These are phyloP conservation scores for Cacoxenus indagator DNA, from an alignment of 2,888 invertebrate species.

Conservation along the genomic window DNA sequence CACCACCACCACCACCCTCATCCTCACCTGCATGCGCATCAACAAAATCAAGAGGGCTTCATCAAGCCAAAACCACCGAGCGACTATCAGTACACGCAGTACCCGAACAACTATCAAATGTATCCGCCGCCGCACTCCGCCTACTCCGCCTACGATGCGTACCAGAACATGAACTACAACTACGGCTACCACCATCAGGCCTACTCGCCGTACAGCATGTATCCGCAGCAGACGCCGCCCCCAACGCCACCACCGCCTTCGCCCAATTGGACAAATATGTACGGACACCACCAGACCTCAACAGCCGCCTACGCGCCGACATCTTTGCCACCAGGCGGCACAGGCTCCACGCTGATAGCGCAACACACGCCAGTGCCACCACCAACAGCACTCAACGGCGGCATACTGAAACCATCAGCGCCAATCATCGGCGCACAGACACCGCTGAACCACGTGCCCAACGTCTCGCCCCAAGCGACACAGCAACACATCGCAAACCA, in stretches of 20 bases:
- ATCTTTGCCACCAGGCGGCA: conserved; percentile 48
- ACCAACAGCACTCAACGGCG: conserved; percentile 35
- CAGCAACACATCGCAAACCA: conserved; percentile 48
- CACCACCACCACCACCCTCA: conserved; percentile 40
- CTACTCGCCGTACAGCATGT: conserved; percentile 70
- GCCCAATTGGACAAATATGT: conserved; percentile 77
- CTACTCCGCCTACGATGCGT: conserved; percentile 70
- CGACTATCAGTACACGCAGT: conserved; percentile 70
- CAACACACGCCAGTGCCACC: conserved; percentile 48
- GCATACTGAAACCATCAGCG: conserved; percentile 33
- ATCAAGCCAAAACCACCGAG: conserved; percentile 70
- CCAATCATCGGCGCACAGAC: conserved; percentile 22
- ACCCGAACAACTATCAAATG: conserved; percentile 71
- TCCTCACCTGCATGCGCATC: too few relatives aligned
- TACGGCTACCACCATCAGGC: conserved; percentile 71
- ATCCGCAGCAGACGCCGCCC: conserved; percentile 71
- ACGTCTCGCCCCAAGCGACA: conserved; percentile 52
- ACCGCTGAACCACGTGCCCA: conserved; percentile 14
- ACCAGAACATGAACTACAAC: conserved; percentile 71
- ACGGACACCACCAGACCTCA: conserved; percentile 69
- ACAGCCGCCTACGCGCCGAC: conserved; percentile 56
- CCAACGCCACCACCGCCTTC: conserved; percentile 72
- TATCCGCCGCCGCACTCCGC: conserved; percentile 70
- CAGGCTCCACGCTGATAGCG: conserved; percentile 38
- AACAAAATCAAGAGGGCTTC: conserved; percentile 68